Base-by-base conservation (phyloP, 37 sponge, comb jelly and placozoan genomes). In the Aplysina aerophoba region DNA sequence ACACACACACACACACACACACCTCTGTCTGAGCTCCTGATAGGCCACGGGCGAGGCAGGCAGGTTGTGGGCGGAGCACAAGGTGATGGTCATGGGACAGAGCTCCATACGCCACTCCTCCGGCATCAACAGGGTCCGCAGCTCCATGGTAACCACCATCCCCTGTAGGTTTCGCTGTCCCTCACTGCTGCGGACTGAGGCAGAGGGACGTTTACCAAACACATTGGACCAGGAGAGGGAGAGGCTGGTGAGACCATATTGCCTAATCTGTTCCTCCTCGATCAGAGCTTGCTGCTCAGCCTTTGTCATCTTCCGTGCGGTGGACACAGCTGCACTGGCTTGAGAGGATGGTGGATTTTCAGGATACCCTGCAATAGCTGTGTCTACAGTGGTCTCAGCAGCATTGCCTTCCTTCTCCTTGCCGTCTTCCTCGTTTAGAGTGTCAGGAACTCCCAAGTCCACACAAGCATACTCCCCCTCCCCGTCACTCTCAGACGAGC, bases 41-140 rank as follows among this genome's bases (percentile, higher is more conserved):
- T 82, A 79, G n/a, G 60, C 17, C 17, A 82, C 15, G 22, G 89
- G 79, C 27, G 55, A 41, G 59, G 81, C 6, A 72, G 97, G 97
- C 55, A 94, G 71, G 27, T 74, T 85, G 38, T 67, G 63, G 16
- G 87, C 96, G 54, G 50, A 67, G 57, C 59, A 28, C 36, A 97
- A 81, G 16, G 89, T 92, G 30, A 97, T 80, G 17, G 87, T 83
- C 87, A 92, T 86, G 0, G 97, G 97, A 28, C 87, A 91, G 25
- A 97, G 88, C 73, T 84, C 90, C 60, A 81, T 84, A 39, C 66
- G 61, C 24, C 83, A 80, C 16, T 88, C 44, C 0, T 90, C 91
- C 21, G 93, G 67, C 94, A 97, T 94, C 25, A 93, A 83, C 0
- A 87, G 79, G 24, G 79, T 60, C 24, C 79, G 87, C 53, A 93